Evolutionary conservation across 2,888 invertebrate species (phyloP), one percentile per base, ranked within the genome.

Genomic region (Syritta pipiens): DNA sequence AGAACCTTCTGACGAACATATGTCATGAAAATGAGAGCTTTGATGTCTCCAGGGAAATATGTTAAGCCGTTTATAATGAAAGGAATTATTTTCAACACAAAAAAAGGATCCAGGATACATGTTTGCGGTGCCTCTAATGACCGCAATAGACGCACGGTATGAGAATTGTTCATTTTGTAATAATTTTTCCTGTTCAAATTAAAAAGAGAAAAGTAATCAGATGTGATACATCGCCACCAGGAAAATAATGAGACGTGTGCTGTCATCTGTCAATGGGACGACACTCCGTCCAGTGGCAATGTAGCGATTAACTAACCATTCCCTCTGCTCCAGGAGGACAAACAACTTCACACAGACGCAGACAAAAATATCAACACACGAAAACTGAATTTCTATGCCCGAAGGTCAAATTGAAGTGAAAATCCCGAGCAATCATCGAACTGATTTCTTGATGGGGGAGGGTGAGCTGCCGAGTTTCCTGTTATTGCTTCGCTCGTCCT

Each of bases 21-120:
- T 81, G 81, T 84, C 83, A 83, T 82, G 84, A 82, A 84, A 85
- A 84, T 84, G 83, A 85, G 84, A 85, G 85, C 85, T 85, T 86
- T 85, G 84, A 69, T 82, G 84, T 84, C 87, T 84, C 87, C 57
- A 81, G 88, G 87, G 87, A 87, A 87, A 87, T 88, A 85, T 86
- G 84, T 83, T 87, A 87, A 87, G 87, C 87, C 87, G 88, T 88
- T 88, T 87, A 86, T 88, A 87, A 87, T 88, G 87, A 87, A 81
- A 81, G 81, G 69, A 81, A 63, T 62, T 67, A 75, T 68, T 62
- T 35, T 42, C n/a, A 32, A 9, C 20, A 17, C 24, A 24, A 57
- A 42, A 44, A 26, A 24, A 26, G 20, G 65, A 67, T 67, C 46
- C 24, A 35, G 26, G 49, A 22, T 53, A 51, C 71, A 53, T 62